A percentile compares a stretch with the other conserved stretches of the same genome.
phyloP scores from a whole-genome alignment of 1,140 invertebrate genomes.

The Steinernema khuongi region DNA sequence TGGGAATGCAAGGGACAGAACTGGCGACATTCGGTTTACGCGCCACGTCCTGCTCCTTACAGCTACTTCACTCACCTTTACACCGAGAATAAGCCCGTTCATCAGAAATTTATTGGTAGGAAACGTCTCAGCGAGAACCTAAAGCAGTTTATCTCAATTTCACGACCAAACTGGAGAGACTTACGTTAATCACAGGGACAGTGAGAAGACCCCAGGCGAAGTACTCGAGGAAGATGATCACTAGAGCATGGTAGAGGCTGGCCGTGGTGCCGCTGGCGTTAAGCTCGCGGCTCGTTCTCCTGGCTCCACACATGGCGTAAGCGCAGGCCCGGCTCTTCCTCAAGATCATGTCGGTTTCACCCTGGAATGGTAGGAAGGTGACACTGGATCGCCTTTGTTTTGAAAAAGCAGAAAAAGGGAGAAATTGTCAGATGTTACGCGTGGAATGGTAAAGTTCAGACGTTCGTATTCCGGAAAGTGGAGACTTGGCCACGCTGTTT shows the following conservation, averaged over 20 bases:
- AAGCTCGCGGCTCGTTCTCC: background rate
- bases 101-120: conserved; percentile 97
- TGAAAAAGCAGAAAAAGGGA: too few species aligned
- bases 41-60: too few species aligned
- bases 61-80: conserved; percentile 69
- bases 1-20: too few species aligned
- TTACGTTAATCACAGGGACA: conserved; percentile 91
- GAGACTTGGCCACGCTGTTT: too few species aligned
- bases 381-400: too few species aligned
- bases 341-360: background rate
- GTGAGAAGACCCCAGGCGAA: conserved; percentile 98
- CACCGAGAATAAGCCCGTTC: conserved; percentile 98
- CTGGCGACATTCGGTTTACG: too few species aligned
- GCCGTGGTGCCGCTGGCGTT: conserved; percentile 61
- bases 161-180: conserved; percentile 49
- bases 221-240: conserved; percentile 98
- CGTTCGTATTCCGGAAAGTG: too few species aligned
- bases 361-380: background rate
- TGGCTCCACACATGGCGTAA: background rate
- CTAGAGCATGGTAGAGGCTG: conserved; percentile 90
- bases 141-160: conserved; percentile 49
- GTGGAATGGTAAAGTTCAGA: too few species aligned
- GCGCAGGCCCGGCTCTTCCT: background rate
- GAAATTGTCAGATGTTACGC: too few species aligned
- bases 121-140: conserved; percentile 90